phyloP scores from a whole-genome alignment of 2,888 invertebrate genomes.

The Callimorpha dominula region DNA sequence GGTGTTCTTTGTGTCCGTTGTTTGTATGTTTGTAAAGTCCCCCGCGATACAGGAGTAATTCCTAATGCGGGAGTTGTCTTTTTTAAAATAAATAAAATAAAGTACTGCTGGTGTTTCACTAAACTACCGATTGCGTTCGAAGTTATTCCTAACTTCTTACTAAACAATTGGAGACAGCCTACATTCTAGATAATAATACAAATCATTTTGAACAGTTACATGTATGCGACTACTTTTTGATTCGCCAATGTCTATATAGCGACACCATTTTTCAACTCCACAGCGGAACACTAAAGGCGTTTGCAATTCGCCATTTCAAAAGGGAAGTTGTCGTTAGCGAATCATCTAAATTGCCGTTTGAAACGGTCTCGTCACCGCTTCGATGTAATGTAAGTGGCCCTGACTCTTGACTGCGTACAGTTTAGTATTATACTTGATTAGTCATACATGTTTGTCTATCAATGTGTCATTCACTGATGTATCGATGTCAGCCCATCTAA shows the following conservation, averaged over 20 bases:
- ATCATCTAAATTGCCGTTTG: slow-evolving; percentile 67
- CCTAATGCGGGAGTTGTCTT: too few species aligned
- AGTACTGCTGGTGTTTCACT: slow-evolving; percentile 34
- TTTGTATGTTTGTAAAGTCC: too few species aligned
- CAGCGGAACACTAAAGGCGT: slow-evolving; percentile 43
- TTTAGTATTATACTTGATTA: slow-evolving; percentile 64
- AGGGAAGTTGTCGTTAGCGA: slow-evolving; percentile 73
- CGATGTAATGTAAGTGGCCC: slow-evolving; percentile 61
- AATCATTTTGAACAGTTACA: slow-evolving; percentile 26
- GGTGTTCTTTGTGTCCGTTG: too few species aligned
- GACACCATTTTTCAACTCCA: slow-evolving; percentile 17
- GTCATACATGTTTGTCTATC: slow-evolving; percentile 59
- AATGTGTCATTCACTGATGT: slow-evolving; percentile 49
- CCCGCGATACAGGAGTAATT: too few species aligned
- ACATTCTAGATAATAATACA: slow-evolving; percentile 43
- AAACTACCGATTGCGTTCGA: slow-evolving; percentile 36
- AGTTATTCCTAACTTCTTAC: slow-evolving; percentile 40
- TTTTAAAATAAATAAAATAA: too few species aligned
- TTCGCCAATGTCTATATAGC: slow-evolving; percentile 6
- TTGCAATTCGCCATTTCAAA: slow-evolving; percentile 61
- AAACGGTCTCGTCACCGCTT: slow-evolving; percentile 59
- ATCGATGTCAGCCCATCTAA: slow-evolving; percentile 41
- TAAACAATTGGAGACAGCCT: slow-evolving; percentile 33
- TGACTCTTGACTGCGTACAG: slow-evolving; percentile 57
- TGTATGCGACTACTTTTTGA: neutral